Percentiles rank a stretch among this genome's conserved stretches.
Conservation (phyloP, 2,797 vertebrate genomes). For the Sebastes oblongus region DNA sequence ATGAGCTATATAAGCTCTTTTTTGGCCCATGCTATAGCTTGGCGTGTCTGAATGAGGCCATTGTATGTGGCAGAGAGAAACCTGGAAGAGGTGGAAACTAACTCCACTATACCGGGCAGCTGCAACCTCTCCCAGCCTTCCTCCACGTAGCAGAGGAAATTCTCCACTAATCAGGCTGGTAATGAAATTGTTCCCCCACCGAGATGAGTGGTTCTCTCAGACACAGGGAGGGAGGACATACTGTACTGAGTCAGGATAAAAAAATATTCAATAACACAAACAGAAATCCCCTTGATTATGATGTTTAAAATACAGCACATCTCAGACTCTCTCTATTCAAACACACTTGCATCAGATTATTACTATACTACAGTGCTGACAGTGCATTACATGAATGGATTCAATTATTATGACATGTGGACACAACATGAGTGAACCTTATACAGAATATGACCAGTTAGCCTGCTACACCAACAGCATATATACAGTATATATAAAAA, state of each 20-base stretch:
- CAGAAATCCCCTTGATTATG: background rate
- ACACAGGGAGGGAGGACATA: background rate
- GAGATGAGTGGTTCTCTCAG: background rate
- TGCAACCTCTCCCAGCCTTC: conserved; percentile 42
- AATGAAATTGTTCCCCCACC: conserved; percentile 30
- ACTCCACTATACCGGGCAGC: conserved; percentile 37
- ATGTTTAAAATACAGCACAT: background rate
- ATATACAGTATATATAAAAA: too few relatives aligned
- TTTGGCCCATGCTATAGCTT: conserved; percentile 25
- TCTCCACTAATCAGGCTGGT: conserved; percentile 11
- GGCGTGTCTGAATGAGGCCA: conserved; percentile 67
- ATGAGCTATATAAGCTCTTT: conserved; percentile 30
- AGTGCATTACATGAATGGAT: background rate
- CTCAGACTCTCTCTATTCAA: background rate
- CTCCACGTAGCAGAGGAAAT: conserved; percentile 54
- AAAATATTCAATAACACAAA: background rate
- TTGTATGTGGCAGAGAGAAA: conserved; percentile 66
- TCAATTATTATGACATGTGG: background rate
- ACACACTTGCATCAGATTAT: background rate
- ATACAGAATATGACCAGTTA: background rate
- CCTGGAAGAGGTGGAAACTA: conserved; percentile 57
- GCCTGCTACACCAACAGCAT: too few relatives aligned
- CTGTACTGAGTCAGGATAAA: background rate
- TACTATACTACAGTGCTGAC: background rate
- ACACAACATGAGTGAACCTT: background rate